Percentiles rank a stretch among this genome's conserved stretches.
Evolutionary conservation across 2,113 vertebrate species (phyloP).

Genomic region (Tympanuchus pallidicinctus): DNA sequence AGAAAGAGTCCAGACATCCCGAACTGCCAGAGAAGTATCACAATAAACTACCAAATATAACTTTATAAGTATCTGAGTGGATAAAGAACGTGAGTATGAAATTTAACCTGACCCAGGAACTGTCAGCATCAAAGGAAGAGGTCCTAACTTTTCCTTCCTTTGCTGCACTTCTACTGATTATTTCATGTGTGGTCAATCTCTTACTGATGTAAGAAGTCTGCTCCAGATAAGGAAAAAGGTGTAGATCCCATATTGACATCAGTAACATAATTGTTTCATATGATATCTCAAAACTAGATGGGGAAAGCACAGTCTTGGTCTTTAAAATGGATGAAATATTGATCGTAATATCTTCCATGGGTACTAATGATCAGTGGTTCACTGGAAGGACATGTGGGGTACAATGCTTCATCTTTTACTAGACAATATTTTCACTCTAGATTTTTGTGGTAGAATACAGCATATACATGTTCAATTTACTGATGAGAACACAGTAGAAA

Average conservation of each 20-base stretch:
- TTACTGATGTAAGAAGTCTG: not conserved
- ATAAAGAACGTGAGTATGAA: not conserved
- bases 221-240: not conserved
- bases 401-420: not conserved
- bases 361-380: not conserved
- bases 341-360: not conserved
- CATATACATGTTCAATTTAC: not conserved
- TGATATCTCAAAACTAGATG: not conserved
- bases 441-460: not conserved
- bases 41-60: not conserved
- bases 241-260: not conserved
- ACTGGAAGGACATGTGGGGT: not conserved
- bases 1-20: not conserved
- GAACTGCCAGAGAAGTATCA: not conserved
- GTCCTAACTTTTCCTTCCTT: not conserved
- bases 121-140: not conserved
- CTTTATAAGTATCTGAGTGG: not conserved
- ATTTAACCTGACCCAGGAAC: not conserved
- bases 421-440: not conserved
- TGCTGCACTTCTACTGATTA: not conserved
- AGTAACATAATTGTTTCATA: not conserved
- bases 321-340: slow-evolving; percentile 2
- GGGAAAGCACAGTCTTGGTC: not conserved
- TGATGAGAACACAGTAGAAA: not conserved
- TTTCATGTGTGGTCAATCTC: not conserved